Conservation (phyloP, 2,797 vertebrate species). For the Sparidentex hasta region DNA sequence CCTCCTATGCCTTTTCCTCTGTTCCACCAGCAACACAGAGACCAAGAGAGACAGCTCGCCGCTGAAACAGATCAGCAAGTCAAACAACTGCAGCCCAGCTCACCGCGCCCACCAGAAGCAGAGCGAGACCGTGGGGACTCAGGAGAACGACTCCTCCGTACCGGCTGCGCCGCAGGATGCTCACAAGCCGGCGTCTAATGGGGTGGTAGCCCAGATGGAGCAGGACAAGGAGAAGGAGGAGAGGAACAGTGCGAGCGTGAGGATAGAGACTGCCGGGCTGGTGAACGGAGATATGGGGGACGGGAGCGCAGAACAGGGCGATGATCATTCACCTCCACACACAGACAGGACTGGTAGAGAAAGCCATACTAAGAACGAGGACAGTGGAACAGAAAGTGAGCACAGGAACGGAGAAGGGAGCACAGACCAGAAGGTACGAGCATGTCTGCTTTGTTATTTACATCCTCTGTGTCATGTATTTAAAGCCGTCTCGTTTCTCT, state of each 20-base stretch:
- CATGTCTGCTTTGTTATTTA: not conserved
- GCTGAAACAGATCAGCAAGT: slow-evolving; percentile 75
- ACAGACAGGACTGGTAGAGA: slow-evolving; percentile 47
- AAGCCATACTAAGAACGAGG: slow-evolving; percentile 39
- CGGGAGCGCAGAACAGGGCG: slow-evolving; percentile 48
- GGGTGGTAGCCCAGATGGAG: slow-evolving; percentile 81
- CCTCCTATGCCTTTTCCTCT: slow-evolving; percentile 63
- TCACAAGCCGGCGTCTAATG: slow-evolving; percentile 70
- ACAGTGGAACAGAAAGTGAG: slow-evolving; percentile 52
- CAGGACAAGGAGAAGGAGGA: slow-evolving; percentile 60
- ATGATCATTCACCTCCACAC: slow-evolving; percentile 50
- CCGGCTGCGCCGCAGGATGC: slow-evolving; percentile 66
- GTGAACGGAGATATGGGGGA: slow-evolving; percentile 81
- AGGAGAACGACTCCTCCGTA: slow-evolving; percentile 49
- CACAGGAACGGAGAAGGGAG: slow-evolving; percentile 61
- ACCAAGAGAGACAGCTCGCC: slow-evolving; percentile 76
- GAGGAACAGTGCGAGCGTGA: slow-evolving; percentile 20
- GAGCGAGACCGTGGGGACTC: slow-evolving; percentile 34
- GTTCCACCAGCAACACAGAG: slow-evolving; percentile 77
- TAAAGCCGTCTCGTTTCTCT: not conserved
- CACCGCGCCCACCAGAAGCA: slow-evolving; percentile 59
- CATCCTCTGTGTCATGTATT: not conserved
- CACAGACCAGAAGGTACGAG: slow-evolving; percentile 80
- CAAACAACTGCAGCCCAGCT: slow-evolving; percentile 77
- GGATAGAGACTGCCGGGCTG: slow-evolving; percentile 60